Percentiles rank a stretch among this genome's conserved stretches.
phyloP scores from a whole-genome alignment of 35 echinoderm and acorn worm genomes.

The Strongylocentrotus purpuratus region DNA sequence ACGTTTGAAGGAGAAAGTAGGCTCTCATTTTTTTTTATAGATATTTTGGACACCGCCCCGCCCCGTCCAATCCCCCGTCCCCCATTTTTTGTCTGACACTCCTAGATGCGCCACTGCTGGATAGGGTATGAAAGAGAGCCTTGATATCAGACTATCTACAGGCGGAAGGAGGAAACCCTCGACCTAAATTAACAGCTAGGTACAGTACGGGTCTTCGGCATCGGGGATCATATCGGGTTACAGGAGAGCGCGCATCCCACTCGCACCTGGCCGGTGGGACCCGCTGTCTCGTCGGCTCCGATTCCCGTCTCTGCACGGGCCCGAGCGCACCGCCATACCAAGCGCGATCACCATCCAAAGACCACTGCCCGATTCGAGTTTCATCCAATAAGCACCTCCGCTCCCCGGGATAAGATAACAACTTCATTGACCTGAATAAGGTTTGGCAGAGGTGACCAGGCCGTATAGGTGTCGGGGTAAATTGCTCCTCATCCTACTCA shows the following conservation, averaged over 20 bases:
- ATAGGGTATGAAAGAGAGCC: not conserved
- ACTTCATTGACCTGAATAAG: slow-evolving; percentile 43
- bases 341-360: not conserved
- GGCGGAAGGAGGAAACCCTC: slow-evolving; percentile 29
- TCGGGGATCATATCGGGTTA: slow-evolving; percentile 12
- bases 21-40: too few species aligned
- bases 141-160: not conserved
- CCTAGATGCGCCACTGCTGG: not conserved
- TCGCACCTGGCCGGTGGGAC: slow-evolving; percentile 32
- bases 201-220: not conserved
- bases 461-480: slow-evolving; percentile 30
- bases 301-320: slow-evolving; percentile 21
- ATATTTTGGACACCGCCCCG: too few species aligned
- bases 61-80: not conserved
- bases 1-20: too few species aligned
- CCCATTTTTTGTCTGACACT: not conserved
- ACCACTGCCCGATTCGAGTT: not conserved
- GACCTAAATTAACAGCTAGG: slow-evolving; percentile 45
- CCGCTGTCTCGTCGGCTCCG: slow-evolving; percentile 13
- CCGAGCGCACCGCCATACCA: slow-evolving; percentile 7
- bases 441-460: slow-evolving; percentile 41
- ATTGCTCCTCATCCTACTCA: slow-evolving; percentile 11
- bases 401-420: slow-evolving; percentile 43
- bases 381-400: slow-evolving; percentile 36
- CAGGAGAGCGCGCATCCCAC: slow-evolving; percentile 24